phyloP scores from a whole-genome alignment of 2,797 vertebrate species.

The Phalloptychus januarius region DNA sequence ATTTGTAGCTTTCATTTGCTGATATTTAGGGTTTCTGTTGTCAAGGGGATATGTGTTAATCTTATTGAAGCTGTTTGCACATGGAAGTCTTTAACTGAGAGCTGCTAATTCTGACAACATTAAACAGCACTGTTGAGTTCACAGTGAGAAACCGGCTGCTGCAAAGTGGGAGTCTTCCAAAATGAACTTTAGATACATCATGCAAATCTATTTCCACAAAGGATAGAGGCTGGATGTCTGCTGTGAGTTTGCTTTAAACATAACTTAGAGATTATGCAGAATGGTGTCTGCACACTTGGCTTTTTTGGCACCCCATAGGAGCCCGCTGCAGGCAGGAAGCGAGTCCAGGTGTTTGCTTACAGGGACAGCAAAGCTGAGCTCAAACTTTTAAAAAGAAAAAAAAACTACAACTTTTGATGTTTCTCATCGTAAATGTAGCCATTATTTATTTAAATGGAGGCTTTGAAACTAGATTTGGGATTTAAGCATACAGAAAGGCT shows the following conservation, averaged over 20 bases:
- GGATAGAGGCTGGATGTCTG: not conserved
- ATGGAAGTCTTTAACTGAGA: not conserved
- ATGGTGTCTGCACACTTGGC: not conserved
- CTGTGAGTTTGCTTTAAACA: not conserved
- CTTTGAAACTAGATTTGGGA: not conserved
- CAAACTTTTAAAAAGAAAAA: not conserved
- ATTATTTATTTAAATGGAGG: not conserved
- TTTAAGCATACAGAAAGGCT: not conserved
- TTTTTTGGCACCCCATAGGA: not conserved
- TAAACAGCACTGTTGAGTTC: not conserved
- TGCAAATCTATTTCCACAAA: not conserved
- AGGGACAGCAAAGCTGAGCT: not conserved
- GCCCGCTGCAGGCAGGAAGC: not conserved
- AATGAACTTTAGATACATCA: not conserved
- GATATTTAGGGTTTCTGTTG: not conserved
- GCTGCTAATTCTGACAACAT: not conserved
- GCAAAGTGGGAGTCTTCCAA: not conserved
- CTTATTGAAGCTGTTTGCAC: not conserved
- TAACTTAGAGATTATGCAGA: conserved; percentile 6
- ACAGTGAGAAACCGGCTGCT: not conserved
- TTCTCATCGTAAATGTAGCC: not conserved
- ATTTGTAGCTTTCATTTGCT: not conserved
- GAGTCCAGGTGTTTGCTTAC: not conserved
- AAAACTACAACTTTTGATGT: not conserved
- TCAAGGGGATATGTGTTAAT: not conserved